A percentile compares a stretch with the other conserved stretches of the same genome.
phyloP scores from a whole-genome alignment of 2,888 invertebrate species.

The Petrophora chlorosata region DNA sequence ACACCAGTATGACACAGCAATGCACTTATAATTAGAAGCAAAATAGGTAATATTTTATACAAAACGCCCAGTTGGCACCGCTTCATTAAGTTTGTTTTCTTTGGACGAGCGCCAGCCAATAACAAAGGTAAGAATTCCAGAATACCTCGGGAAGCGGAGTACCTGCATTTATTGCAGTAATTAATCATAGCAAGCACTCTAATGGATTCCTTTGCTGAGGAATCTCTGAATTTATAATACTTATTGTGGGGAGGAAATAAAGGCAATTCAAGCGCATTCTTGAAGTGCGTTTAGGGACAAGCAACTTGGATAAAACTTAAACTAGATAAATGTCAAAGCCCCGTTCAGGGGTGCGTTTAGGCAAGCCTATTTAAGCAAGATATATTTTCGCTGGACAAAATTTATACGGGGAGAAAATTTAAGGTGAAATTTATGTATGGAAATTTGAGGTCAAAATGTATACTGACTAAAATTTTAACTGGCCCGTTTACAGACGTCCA shows the following conservation, averaged over 20 bases:
- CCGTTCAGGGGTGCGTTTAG: too few species aligned
- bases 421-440: too few species aligned
- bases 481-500: too few species aligned
- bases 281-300: not conserved
- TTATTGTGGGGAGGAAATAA: not conserved
- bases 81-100: constrained; percentile 41
- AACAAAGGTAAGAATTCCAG: constrained; percentile 37
- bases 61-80: constrained; percentile 36
- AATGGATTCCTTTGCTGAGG: constrained; percentile 29
- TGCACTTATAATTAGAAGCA: constrained; percentile 28
- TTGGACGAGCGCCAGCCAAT: constrained; percentile 41
- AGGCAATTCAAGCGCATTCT: not conserved
- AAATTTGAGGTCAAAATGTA: too few species aligned
- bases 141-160: constrained; percentile 30
- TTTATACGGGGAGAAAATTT: too few species aligned
- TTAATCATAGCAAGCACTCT: constrained; percentile 34
- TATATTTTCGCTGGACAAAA: too few species aligned
- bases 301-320: too few species aligned
- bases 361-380: too few species aligned
- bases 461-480: too few species aligned
- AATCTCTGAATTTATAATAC: constrained; percentile 26
- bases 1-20: constrained; percentile 17
- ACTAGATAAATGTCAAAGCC: too few species aligned
- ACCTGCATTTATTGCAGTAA: constrained; percentile 40
- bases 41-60: constrained; percentile 41